Conservation (phyloP, 2,797 vertebrate genomes). For the Basileuterus tristriatus region DNA sequence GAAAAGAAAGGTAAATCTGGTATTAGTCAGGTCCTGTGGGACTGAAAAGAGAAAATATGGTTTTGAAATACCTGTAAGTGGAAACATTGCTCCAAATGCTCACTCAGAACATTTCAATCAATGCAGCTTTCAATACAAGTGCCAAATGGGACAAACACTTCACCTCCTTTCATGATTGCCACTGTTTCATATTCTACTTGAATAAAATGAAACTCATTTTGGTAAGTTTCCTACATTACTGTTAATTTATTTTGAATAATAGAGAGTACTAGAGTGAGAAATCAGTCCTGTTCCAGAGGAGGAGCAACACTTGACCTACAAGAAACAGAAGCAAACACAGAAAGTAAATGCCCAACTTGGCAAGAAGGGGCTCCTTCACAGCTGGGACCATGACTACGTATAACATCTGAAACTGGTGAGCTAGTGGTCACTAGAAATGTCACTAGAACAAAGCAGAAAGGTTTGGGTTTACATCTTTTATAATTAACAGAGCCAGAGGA, state of each 20-base stretch:
- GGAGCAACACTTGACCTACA: not conserved
- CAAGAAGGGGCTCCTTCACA: not conserved
- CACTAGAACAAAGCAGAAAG: not conserved
- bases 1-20: not conserved
- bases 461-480: not conserved
- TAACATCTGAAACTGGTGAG: not conserved
- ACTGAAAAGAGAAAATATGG: not conserved
- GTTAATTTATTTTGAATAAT: not conserved
- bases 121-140: not conserved
- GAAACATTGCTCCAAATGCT: not conserved
- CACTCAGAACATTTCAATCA: not conserved
- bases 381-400: not conserved
- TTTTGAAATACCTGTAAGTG: not conserved
- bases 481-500: not conserved
- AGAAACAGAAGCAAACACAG: not conserved
- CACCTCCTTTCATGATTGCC: not conserved
- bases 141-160: not conserved
- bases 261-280: not conserved
- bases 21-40: not conserved
- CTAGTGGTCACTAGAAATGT: not conserved
- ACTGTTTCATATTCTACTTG: not conserved
- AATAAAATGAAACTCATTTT: not conserved
- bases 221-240: not conserved
- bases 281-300: not conserved
- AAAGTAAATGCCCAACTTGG: accelerated